Conservation (phyloP, 1,140 invertebrate genomes). For the Drosophila subpulchrella region DNA sequence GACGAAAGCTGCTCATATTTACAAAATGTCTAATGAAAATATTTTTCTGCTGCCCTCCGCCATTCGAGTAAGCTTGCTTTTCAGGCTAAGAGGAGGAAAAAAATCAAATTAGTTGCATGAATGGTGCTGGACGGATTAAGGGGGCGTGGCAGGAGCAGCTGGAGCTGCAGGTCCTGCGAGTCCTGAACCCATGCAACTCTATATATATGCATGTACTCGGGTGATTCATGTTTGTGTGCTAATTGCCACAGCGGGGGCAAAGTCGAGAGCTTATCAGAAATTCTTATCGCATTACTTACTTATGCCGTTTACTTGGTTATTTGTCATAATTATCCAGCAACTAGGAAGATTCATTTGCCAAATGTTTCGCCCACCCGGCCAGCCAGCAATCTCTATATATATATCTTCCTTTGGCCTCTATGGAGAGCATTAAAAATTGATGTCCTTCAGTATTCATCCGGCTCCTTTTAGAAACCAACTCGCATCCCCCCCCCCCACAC, state of each 20-base stretch:
- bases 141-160: slow-evolving; percentile 25
- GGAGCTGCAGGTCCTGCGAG: slow-evolving; percentile 15
- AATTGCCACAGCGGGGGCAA: slow-evolving; percentile 47
- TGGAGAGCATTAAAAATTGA: slow-evolving; percentile 52
- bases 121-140: slow-evolving; percentile 72
- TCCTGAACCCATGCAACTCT: slow-evolving; percentile 12
- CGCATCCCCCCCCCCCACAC: neutral
- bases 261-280: slow-evolving; percentile 40
- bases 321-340: slow-evolving; percentile 65
- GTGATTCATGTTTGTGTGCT: slow-evolving; percentile 77
- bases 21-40: slow-evolving; percentile 83
- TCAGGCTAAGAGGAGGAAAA: slow-evolving; percentile 14
- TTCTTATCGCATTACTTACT: slow-evolving; percentile 67
- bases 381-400: neutral
- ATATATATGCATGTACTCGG: slow-evolving; percentile 15
- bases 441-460: slow-evolving; percentile 34
- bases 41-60: slow-evolving; percentile 49
- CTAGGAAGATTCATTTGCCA: slow-evolving; percentile 42
- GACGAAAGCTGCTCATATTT: slow-evolving; percentile 75
- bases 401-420: slow-evolving; percentile 4
- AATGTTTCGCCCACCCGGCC: neutral
- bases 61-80: slow-evolving; percentile 8
- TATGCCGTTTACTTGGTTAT: slow-evolving; percentile 62
- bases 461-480: neutral
- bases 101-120: slow-evolving; percentile 81